These are phyloP conservation scores for Boloria euphrosyne DNA, from an alignment of 2,888 invertebrate genomes.

Conservation along the genomic window DNA sequence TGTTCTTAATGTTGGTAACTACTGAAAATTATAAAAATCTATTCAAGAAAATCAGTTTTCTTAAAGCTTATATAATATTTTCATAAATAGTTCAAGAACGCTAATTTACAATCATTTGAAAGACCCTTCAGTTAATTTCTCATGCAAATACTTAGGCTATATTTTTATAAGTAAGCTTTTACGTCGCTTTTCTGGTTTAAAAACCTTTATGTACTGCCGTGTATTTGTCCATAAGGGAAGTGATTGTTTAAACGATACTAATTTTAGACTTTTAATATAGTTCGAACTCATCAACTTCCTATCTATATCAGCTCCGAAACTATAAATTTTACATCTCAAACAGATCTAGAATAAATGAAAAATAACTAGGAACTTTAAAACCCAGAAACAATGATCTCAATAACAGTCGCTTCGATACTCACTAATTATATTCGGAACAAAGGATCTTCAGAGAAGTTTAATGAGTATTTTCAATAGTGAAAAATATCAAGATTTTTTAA, in stretches of 20 bases:
- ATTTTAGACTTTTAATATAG: background rate
- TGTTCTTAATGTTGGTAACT: background rate
- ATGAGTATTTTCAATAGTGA: conserved; percentile 49
- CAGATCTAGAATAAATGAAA: conserved; percentile 11
- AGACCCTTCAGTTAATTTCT: no score
- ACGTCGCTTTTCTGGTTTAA: no score
- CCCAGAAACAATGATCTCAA: conserved; percentile 21
- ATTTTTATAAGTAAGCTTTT: no score
- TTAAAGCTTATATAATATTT: no score
- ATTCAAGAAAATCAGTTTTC: no score
- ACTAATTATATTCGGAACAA: conserved; percentile 45
- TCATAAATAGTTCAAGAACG: no score
- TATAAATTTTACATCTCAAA: background rate
- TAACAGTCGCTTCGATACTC: conserved; percentile 37
- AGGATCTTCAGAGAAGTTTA: conserved; percentile 48
- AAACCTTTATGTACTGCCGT: no score
- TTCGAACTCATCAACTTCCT: conserved; percentile 4
- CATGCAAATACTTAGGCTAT: no score
- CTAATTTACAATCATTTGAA: no score
- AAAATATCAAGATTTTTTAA: conserved; percentile 51
- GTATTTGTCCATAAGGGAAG: no score
- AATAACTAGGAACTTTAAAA: conserved; percentile 25
- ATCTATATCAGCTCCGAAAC: background rate
- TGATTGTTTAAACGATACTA: no score
- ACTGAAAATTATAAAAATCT: background rate